Conservation (phyloP, 2,797 vertebrate species). For the Paguma larvata region DNA sequence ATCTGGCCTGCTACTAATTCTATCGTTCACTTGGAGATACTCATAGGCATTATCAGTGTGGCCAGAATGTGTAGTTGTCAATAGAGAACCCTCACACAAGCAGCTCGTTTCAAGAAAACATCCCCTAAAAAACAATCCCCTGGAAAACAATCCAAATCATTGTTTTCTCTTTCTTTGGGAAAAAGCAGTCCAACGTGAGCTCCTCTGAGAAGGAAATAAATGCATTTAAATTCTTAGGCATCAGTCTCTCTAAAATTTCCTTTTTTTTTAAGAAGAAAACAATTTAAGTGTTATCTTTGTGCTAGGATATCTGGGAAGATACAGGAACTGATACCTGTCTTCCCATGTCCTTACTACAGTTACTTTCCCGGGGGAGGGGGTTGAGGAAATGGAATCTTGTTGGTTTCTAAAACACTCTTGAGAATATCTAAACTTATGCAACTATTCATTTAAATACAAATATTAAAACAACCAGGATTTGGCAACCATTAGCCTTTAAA, state of each 20-base stretch:
- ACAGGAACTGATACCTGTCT: not conserved
- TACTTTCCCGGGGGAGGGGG: not conserved
- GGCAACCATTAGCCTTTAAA: not conserved
- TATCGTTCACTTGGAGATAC: not conserved
- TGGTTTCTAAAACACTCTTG: not conserved
- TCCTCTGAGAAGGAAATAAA: not conserved
- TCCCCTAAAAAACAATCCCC: too few species aligned
- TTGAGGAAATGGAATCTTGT: not conserved
- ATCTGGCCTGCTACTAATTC: not conserved
- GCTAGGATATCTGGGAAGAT: not conserved
- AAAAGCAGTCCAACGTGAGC: not conserved
- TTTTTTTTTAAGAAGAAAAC: constrained; percentile 1
- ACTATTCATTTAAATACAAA: not conserved
- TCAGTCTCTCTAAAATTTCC: not conserved
- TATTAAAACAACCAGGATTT: not conserved
- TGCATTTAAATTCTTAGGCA: not conserved
- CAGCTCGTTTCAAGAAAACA: not conserved
- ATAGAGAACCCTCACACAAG: not conserved
- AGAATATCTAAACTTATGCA: not conserved
- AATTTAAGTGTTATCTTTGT: not conserved
- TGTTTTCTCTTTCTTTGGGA: not conserved
- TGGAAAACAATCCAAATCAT: not conserved
- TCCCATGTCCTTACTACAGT: not conserved
- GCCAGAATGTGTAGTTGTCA: not conserved
- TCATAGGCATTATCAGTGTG: not conserved